Evolutionary conservation across 2,888 invertebrate genomes (phyloP), one percentile per base, ranked within the genome.

Genomic region (Patella depressa): DNA sequence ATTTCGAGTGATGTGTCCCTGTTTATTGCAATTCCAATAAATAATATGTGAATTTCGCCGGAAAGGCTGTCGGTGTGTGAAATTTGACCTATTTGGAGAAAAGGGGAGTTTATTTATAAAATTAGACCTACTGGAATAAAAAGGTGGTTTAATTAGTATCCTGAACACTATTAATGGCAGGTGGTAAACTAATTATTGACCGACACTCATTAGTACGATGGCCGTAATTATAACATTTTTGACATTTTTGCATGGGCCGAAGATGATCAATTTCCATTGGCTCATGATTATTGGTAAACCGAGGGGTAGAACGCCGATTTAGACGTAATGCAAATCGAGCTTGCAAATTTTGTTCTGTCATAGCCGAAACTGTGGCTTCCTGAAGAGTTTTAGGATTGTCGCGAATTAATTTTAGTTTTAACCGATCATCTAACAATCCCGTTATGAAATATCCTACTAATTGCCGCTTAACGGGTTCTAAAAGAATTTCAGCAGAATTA

Each of bases 391-490:
- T 19, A 12, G 72, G 76, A 34, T 57, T 76, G 19, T 54, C 71
- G 2, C 34, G 34, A 59, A 76, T 72, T 55, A 73, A 19, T 57
- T 59, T 76, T 17, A 55, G 19, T 72, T 76, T 76, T 2, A 72
- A 34, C 19, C 72, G 57, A 29, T 71, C 53, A 71, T 71, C 24
- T 12, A 17, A 34, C 29, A 75, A 55, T 24, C 71, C 75, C 55
- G 53, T 29, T 29, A 70, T 53, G 24, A 76, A 76, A 34, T 55
- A 75, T 17, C 75, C 75, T 70, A 75, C 19, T 17, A 71, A 34
- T 34, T 75, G 75, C 14, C n/a, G 19, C 55, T 75, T n/a, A 19
- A 65, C 71, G 59, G 19, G 17, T 59, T 59, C 59, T 59, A 12
- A 59, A 59, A 17, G 17, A 19, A 19, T 19, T 5, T 59, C 59